Base-by-base conservation (phyloP, 2,888 invertebrate species). In the Synergus gifuensis region DNA sequence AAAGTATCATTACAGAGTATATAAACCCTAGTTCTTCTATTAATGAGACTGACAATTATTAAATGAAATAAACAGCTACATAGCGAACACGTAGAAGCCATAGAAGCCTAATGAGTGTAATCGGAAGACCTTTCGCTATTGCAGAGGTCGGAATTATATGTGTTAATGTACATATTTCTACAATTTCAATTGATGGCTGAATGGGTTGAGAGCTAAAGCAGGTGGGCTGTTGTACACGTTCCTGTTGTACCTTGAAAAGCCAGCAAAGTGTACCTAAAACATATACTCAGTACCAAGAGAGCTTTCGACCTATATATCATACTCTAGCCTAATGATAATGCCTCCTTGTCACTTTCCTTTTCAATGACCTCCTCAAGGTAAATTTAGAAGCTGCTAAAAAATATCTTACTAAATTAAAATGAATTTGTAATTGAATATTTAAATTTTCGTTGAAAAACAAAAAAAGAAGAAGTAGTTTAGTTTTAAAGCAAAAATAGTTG, bases 141-240 rank as follows among this genome's bases (percentile, higher is more conserved):
- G 60, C 8, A n/a, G 54, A 54, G 9, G 54, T 9, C 3, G n/a
- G 8, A 28, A 28, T 0, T 54, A 2, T 54, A 3, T n/a, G 54
- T n/a, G 54, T 54, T n/a, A 54, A 54, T 54, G n/a, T 54, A 54
- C 8, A 54, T 14, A 54, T n/a, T 54, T n/a, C 8, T n/a, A 54
- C n/a, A 54, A 54, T 28, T 28, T 28, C 28, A 2, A 28, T n/a
- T 54, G 54, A 54, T 54, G n/a, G n/a, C n/a, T 54, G 54, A 54
- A 54, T 54, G 54, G 54, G 54, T 54, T 54, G 54, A 54, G 54
- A 9, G 54, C n/a, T 54, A 54, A 54, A 8, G 54, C n/a, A 54
- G 54, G 54, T 54, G 54, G 54, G n/a, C n/a, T n/a, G 54, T 54
- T 54, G 54, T 54, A 54, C 54, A 54, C 54, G n/a, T n/a, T 54